A percentile compares a stretch with the other conserved stretches of the same genome.
phyloP scores from a whole-genome alignment of 2,797 vertebrate genomes.

The Brachymystax lenok region DNA sequence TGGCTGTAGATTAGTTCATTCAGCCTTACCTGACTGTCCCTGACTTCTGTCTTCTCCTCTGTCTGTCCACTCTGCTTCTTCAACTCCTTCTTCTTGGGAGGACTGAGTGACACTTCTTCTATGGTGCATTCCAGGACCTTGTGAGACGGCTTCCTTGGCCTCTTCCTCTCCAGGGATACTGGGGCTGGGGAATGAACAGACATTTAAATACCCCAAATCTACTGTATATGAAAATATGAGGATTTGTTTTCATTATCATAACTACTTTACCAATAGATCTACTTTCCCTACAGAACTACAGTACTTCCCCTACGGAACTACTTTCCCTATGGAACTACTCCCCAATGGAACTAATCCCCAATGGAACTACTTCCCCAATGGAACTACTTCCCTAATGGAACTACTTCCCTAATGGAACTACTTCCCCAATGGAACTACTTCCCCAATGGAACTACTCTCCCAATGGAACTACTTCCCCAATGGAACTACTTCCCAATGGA shows the following conservation, averaged over 20 bases:
- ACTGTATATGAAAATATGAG: background rate
- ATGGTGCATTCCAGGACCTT: constrained; percentile 87
- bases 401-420: too few relatives aligned
- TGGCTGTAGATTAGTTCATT: background rate
- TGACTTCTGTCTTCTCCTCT: constrained; percentile 52
- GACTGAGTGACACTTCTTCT: constrained; percentile 84
- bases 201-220: background rate
- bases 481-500: too few relatives aligned
- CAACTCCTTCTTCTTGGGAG: constrained; percentile 81
- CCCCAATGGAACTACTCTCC: too few relatives aligned
- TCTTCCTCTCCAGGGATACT: constrained; percentile 84
- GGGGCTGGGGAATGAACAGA: constrained; percentile 28
- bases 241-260: background rate
- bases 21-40: constrained; percentile 63
- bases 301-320: background rate
- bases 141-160: constrained; percentile 87
- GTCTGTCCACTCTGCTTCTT: constrained; percentile 44
- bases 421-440: too few relatives aligned
- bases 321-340: background rate
- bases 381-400: background rate
- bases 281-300: background rate
- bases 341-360: background rate
- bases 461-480: too few relatives aligned
- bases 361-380: background rate
- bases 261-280: background rate